Evolutionary conservation across 2,113 vertebrate genomes (phyloP).

Genomic region (Oophaga pumilio): DNA sequence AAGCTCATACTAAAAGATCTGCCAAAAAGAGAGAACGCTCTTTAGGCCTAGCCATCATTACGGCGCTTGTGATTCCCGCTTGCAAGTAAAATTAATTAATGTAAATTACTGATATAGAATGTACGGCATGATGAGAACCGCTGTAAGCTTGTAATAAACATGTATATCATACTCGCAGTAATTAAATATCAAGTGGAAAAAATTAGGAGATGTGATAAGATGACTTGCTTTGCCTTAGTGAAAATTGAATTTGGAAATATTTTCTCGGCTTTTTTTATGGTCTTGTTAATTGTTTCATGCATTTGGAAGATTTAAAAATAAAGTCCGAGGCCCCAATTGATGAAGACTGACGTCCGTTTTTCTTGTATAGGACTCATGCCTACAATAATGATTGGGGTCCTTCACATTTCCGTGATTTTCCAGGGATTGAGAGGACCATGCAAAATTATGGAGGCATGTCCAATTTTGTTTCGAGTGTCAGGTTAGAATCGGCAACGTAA

Average conservation of each 20-base stretch:
- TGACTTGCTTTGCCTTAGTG: conserved; percentile 1
- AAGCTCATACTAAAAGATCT: conserved; percentile 11
- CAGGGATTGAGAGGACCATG: no score
- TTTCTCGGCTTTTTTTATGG: neutral
- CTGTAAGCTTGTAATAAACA: conserved; percentile 42
- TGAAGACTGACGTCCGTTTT: no score
- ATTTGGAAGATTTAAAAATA: neutral
- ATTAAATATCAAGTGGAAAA: conserved; percentile 24
- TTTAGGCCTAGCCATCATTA: neutral
- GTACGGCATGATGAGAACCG: conserved; percentile 4
- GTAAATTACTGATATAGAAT: conserved; percentile 29
- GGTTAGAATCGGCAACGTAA: no score
- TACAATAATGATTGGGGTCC: no score
- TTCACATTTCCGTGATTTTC: no score
- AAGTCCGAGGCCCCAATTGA: no score
- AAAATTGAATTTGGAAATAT: neutral
- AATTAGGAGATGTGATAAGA: conserved; percentile 7
- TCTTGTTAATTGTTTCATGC: neutral
- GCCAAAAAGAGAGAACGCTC: neutral
- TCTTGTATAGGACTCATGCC: no score
- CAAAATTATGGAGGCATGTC: no score
- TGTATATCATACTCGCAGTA: conserved; percentile 13
- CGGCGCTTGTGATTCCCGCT: neutral
- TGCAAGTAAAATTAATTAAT: conserved; percentile 32
- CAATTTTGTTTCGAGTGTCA: no score